A percentile compares a stretch with the other conserved stretches of the same genome.
These are phyloP conservation scores for Platysternon megacephalum DNA, from an alignment of 2,113 vertebrate genomes.

Conservation along the genomic window DNA sequence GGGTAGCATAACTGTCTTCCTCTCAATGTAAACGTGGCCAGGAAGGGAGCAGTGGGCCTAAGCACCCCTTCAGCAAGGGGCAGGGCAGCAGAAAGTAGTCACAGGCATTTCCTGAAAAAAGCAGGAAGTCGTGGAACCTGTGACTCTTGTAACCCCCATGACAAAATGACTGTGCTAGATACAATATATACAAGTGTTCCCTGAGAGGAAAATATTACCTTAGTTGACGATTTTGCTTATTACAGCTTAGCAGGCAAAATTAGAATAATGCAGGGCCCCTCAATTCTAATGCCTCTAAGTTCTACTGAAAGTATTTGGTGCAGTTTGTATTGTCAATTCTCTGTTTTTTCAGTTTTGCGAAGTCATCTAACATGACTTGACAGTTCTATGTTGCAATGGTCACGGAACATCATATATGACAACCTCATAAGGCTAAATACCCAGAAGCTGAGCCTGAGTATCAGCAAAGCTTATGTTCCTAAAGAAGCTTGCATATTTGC, in stretches of 20 bases:
- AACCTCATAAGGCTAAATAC: constrained; percentile 64
- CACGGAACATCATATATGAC: constrained; percentile 68
- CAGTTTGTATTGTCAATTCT: constrained; percentile 46
- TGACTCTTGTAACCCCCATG: rapidly evolving
- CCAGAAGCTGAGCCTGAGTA: constrained; percentile 68
- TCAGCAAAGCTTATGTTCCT: constrained; percentile 77
- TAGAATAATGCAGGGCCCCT: not conserved
- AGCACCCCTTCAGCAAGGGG: constrained; percentile 1
- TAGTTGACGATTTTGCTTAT: not conserved
- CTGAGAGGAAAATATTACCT: not conserved
- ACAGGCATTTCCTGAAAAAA: not conserved
- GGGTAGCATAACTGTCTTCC: not conserved
- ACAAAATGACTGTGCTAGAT: not conserved
- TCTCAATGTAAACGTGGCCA: not conserved
- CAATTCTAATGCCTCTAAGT: not conserved
- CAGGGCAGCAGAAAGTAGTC: not conserved
- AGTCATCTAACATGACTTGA: constrained; percentile 50
- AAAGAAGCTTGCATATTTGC: constrained; percentile 74
- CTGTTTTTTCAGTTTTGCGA: constrained; percentile 32
- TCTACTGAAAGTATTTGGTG: constrained; percentile 33
- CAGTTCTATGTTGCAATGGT: constrained; percentile 48
- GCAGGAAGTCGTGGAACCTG: not conserved
- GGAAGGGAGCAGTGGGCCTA: constrained; percentile 2
- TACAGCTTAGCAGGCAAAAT: not conserved
- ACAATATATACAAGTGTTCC: not conserved